Conservation (phyloP, 1,140 invertebrate species). For the Drosophila lacertosa region DNA sequence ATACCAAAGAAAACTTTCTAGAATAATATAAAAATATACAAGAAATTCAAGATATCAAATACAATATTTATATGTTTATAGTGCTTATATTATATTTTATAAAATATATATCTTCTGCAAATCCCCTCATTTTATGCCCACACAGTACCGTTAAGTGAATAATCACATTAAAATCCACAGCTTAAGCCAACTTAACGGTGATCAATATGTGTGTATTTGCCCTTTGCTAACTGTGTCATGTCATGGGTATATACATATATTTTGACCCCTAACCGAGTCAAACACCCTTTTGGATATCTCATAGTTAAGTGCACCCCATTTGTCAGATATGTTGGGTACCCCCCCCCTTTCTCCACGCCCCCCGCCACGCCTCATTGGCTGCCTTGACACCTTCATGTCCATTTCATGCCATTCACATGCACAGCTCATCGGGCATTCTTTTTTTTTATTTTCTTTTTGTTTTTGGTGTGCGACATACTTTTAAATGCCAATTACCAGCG, state of each 20-base stretch:
- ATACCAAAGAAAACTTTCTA: background rate
- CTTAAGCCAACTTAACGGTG: background rate
- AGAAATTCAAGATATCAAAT: no score
- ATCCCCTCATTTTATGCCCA: no score
- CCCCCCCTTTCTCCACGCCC: background rate
- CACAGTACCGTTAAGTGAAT: background rate
- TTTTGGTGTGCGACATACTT: conserved; percentile 71
- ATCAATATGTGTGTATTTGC: background rate
- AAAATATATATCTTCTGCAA: no score
- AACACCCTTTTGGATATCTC: conserved; percentile 5
- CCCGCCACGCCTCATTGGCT: background rate
- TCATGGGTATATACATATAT: background rate
- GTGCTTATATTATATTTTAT: no score
- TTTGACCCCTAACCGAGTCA: conserved; percentile 1
- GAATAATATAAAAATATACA: background rate
- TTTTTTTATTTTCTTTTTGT: background rate
- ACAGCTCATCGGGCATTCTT: conserved; percentile 40
- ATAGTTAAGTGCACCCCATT: conserved; percentile 15
- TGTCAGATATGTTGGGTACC: background rate
- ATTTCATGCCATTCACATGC: conserved; percentile 29
- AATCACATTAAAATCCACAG: background rate
- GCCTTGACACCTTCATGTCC: conserved; percentile 49
- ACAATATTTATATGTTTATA: no score
- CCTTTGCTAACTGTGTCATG: background rate
- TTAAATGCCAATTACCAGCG: conserved; percentile 77